These are phyloP conservation scores for Ophthalmolycus amberensis DNA, from an alignment of 2,113 vertebrate species.

Conservation along the genomic window DNA sequence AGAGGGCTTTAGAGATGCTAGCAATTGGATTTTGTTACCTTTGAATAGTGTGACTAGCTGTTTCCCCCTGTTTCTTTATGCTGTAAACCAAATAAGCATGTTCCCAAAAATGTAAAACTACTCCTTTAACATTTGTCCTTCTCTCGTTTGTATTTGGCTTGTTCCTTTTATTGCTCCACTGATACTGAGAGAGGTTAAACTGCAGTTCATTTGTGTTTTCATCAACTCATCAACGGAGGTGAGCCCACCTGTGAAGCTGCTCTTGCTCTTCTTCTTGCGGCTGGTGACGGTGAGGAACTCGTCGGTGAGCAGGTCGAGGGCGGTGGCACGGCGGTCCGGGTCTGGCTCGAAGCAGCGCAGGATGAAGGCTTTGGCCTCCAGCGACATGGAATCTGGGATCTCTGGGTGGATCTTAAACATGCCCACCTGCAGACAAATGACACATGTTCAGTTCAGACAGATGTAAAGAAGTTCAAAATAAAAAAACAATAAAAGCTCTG, in stretches of 20 bases:
- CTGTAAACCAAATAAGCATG: neutral
- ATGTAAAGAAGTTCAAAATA: neutral
- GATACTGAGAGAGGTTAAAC: neutral
- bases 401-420: constrained; percentile 99
- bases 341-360: constrained; percentile 97
- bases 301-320: constrained; percentile 91
- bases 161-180: neutral
- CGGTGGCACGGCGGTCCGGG: constrained; percentile 91
- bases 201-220: neutral
- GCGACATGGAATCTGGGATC: constrained; percentile 97
- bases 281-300: constrained; percentile 98
- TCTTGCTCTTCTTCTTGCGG: constrained; percentile 92
- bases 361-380: constrained; percentile 96
- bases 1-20: neutral
- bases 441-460: neutral
- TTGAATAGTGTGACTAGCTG: neutral
- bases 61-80: neutral
- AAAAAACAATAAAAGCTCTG: no score
- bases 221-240: neutral
- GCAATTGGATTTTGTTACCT: neutral
- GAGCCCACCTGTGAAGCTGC: constrained; percentile 88
- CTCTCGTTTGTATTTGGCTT: neutral
- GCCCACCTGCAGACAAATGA: constrained; percentile 88
- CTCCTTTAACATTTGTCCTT: neutral
- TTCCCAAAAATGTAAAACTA: neutral